Base-by-base conservation (phyloP, 2,113 vertebrate species). In the Tauraco erythrolophus region DNA sequence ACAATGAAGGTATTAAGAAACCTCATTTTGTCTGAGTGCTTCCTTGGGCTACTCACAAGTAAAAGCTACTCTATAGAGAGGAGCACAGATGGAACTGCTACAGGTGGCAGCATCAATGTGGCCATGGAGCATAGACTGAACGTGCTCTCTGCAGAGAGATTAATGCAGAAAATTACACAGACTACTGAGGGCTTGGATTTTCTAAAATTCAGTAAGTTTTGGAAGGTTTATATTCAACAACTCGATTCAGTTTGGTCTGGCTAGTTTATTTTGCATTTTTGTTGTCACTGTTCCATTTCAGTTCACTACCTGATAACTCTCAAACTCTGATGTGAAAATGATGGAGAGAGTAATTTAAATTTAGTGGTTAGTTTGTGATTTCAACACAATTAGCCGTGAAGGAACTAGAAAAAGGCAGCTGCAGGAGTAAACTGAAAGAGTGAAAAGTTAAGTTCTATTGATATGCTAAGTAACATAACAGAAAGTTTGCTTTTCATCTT, bases 61-160 rank as follows among this genome's bases (percentile, higher is more conserved):
- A 35, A 84, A 80, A 68, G 9, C 27, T 54, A 31, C 21, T 39
- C 2, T 71, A 28, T 2, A n/a, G 6, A 62, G 22, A 37, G 24
- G 31, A 46, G 27, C 46, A 64, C 3, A 3, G 14, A 13, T 24
- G 46, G 19, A 71, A 58, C 25, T 62, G 21, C 21, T 56, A 27
- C 24, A 69, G 54, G 8, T 37, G 35, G 6, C 12, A 58, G 11
- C 24, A 46, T 18, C 9, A n/a, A 1, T 12, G 6, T 46, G 11
- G 10, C 53, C 19, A 11, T 7, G 19, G 10, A 69, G 33, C 14
- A 80, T 33, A 37, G 23, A 39, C 1, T 25, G 41, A 83, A 9
- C 1, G 1, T 21, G 3, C 14, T 71, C 2, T 2, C 11, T 33
- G 12, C 14, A 65, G 39, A 71, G 16, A 31, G 5, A 2, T 3